Evolutionary conservation across 2,797 vertebrate genomes (phyloP), one percentile per base, ranked within the genome.

Genomic region (Centropyge bicolor): DNA sequence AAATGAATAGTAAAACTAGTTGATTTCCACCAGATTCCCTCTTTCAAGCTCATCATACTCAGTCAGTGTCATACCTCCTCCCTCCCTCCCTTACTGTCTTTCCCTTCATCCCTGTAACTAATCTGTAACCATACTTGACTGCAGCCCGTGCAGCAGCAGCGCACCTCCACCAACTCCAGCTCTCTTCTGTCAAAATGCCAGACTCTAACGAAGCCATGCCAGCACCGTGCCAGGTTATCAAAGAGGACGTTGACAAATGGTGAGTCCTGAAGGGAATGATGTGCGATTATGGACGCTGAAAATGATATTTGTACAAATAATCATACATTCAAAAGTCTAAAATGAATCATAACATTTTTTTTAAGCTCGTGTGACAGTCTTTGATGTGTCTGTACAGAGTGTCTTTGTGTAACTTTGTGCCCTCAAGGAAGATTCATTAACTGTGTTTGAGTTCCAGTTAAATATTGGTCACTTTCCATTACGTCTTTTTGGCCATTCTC

Each of bases 171-270:
- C 82, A 96, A 95, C 94, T 83, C 94, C 94, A 2, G 95, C 95
- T 86, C 95, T 63, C 45, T 49, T 61, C 91, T 96, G 84, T 96
- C 94, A 96, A 94, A 94, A 98, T 97, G 95, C 97, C 96, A 60
- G 96, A 96, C 57, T 92, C 63, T 48, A 86, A 90, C 12, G 88
- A 91, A 56, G 80, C 85, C 1, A 80, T 77, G 51, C 91, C 94
- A 78, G 87, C 94, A 54, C 72, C 94, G 6, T 88, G 95, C 88
- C 91, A 92, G 85, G 82, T 92, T 45, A 94, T 95, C 85, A 93
- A 88, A 75, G 88, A 82, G 48, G 86, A 93, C 12, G 48, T 78
- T 60, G 81, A 93, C 63, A 93, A 92, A 85, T 94, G 94, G 93
- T 95, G 84, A 94, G 94, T 93, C 65, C 49, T 41, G 70, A 68